These are phyloP conservation scores for Macropis europaea DNA, from an alignment of 2,888 invertebrate genomes.

Conservation along the genomic window DNA sequence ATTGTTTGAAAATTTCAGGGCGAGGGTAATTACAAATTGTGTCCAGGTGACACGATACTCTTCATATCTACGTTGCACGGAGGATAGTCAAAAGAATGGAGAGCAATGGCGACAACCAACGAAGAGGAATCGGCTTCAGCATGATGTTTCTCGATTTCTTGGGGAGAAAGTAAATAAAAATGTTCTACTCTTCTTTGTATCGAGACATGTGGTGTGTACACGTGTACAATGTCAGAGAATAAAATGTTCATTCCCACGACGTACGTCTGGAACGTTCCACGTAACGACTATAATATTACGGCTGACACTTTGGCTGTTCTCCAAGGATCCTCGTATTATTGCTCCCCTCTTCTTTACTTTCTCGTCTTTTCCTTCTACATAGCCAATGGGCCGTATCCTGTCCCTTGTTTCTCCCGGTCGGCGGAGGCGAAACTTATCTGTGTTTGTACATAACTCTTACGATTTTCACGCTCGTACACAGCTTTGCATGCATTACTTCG, in stretches of 20 bases:
- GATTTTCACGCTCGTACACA: constrained; percentile 51
- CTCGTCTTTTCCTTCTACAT: constrained; percentile 16
- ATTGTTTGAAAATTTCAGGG: constrained; percentile 80
- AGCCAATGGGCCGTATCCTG: constrained; percentile 38
- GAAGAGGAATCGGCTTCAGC: constrained; percentile 3
- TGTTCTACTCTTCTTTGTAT: background rate
- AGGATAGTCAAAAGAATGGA: constrained; percentile 81
- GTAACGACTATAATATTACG: constrained; percentile 73
- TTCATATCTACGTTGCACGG: constrained; percentile 93
- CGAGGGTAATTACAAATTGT: constrained; percentile 86
- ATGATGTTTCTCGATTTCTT: background rate
- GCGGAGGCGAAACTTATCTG: background rate
- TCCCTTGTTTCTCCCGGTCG: constrained; percentile 2
- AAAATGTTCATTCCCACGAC: constrained; percentile 66
- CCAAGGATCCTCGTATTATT: constrained; percentile 72
- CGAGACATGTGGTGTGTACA: background rate
- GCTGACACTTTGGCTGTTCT: constrained; percentile 72
- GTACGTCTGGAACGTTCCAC: constrained; percentile 67
- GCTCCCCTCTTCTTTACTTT: constrained; percentile 53
- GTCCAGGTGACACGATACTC: constrained; percentile 86
- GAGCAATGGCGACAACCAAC: background rate
- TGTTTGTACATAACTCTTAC: constrained; percentile 56
- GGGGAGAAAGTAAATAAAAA: background rate
- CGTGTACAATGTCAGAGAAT: constrained; percentile 48
- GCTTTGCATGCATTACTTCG: constrained; percentile 69